These are phyloP conservation scores for Callosobruchus maculatus DNA, from an alignment of 2,888 invertebrate genomes.

Conservation along the genomic window DNA sequence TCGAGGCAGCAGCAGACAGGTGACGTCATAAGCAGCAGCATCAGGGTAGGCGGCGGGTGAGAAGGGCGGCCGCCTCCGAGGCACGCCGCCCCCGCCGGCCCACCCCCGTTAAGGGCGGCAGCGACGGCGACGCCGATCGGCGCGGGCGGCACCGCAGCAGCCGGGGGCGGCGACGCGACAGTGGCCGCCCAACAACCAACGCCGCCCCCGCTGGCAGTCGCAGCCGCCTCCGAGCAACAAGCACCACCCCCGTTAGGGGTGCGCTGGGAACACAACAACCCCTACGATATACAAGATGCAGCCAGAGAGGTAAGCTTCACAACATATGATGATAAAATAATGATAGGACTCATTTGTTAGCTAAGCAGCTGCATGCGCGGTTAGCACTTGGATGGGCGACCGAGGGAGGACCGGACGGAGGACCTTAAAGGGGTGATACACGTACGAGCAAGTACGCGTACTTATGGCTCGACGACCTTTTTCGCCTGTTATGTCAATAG, in stretches of 20 bases:
- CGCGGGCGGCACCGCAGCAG: neutral
- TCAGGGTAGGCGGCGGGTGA: slow-evolving; percentile 15
- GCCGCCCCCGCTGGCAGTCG: neutral
- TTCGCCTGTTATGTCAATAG: too few species aligned
- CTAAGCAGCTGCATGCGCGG: too few species aligned
- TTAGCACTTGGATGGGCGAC: too few species aligned
- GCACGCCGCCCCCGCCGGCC: slow-evolving; percentile 9
- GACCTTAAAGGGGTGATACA: too few species aligned
- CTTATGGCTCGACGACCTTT: too few species aligned
- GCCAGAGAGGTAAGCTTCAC: slow-evolving; percentile 6
- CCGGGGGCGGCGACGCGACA: neutral
- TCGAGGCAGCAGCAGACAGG: too few species aligned
- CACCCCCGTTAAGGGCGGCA: neutral
- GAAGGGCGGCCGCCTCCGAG: slow-evolving; percentile 2
- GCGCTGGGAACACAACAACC: slow-evolving; percentile 1
- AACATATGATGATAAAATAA: neutral
- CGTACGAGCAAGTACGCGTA: too few species aligned
- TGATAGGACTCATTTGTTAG: too few species aligned
- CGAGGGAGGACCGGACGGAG: too few species aligned
- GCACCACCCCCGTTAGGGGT: neutral
- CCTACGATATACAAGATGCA: neutral
- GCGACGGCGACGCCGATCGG: neutral
- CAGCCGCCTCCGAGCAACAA: neutral
- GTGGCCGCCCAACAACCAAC: neutral
- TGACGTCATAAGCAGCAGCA: slow-evolving; percentile 32